Conservation (phyloP, 2,888 invertebrate genomes). For the Beris morrisii region DNA sequence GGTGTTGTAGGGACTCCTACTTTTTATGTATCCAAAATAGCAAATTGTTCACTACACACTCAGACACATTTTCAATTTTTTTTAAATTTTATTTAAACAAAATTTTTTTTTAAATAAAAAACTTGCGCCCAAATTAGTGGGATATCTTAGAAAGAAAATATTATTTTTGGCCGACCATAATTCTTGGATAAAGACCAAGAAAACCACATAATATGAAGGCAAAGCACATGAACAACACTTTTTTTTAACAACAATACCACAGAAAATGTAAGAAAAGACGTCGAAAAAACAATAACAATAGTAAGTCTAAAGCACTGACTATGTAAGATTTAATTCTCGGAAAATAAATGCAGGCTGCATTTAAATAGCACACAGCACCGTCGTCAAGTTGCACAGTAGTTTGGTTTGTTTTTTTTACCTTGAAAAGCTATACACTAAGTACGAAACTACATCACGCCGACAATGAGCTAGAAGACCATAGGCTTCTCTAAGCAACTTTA, state of each 20-base stretch:
- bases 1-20: too few relatives aligned
- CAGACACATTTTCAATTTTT: too few relatives aligned
- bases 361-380: slow-evolving; percentile 38
- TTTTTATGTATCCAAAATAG: too few relatives aligned
- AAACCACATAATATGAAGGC: slow-evolving; percentile 20
- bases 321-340: slow-evolving; percentile 40
- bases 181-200: slow-evolving; percentile 29
- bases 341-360: slow-evolving; percentile 42
- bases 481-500: neutral
- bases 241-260: slow-evolving; percentile 4
- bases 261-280: slow-evolving; percentile 3
- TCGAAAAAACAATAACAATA: slow-evolving; percentile 31
- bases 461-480: too few relatives aligned
- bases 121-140: too few relatives aligned
- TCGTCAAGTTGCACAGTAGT: slow-evolving; percentile 24
- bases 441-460: neutral
- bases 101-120: too few relatives aligned
- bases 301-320: slow-evolving; percentile 39
- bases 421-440: slow-evolving; percentile 36
- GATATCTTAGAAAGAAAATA: too few relatives aligned
- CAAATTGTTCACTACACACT: too few relatives aligned
- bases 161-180: neutral
- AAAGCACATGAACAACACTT: slow-evolving; percentile 6
- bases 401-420: slow-evolving; percentile 35
- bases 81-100: too few relatives aligned